Evolutionary conservation across 1,140 invertebrate species (phyloP), one percentile per base, ranked within the genome.

Genomic region (Centruroides vittatus): DNA sequence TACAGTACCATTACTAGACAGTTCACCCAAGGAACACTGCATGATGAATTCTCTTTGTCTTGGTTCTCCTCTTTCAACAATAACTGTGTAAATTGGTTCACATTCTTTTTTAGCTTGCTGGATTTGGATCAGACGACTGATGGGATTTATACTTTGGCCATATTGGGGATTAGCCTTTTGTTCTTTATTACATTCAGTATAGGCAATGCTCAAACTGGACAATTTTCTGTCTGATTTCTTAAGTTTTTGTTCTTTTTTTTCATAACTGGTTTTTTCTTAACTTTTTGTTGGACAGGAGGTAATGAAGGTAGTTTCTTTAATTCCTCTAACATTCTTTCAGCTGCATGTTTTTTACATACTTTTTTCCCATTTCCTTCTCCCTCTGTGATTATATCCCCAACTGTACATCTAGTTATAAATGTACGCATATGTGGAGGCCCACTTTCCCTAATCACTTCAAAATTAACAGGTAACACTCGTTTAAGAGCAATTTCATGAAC

Each of bases 291-390:
- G n/a, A 58, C 59, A 34, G 61, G 81, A 12, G 84, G 82, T 47
- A 91, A 71, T 11, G 84, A 81, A 60, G 86, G 83, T 61, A 88
- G 73, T 47, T 82, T 80, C 57, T 81, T 78, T 60, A 96, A 75
- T 72, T 93, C 85, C 36, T 88, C 84, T 46, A 98, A 74, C 91
- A 98, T 95, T 67, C 86, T 82, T 71, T 94, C 87, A 3, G 94
- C 94, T 3, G 93, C 90, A 58, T 85, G 80, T 69, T 94, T 93
- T 73, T 98, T 98, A 0, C 93, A 96, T 23, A 90, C 72, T 74
- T 97, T 97, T 77, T 99, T 99, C 57, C 93, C 92, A 67, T 94
- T 93, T 52, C 95, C 95, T 75, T 95, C 89, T 53, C 93, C 94
- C 65, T 93, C 86, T 5, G 89, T 90, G 50, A 84, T 77, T 71